Evolutionary conservation across 2,113 vertebrate species (phyloP), one percentile per base, ranked within the genome.

Genomic region (Serilophus lunatus): DNA sequence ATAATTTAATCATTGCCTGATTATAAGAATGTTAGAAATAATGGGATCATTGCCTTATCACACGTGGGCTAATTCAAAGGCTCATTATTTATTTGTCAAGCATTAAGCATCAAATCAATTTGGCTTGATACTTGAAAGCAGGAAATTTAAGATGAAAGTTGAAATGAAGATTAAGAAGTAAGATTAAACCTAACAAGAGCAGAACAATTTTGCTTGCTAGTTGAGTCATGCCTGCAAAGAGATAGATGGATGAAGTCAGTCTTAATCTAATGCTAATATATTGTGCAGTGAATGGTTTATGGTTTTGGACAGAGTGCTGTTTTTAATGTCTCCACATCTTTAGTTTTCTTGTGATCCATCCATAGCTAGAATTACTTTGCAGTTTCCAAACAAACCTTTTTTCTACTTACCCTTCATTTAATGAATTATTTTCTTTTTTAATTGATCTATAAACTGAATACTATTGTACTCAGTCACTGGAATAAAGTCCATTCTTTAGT

Each of bases 1-100:
- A 97, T 98, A 97, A 98, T 98, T 97, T 97, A 97, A 97, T 98
- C 97, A 98, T 92, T 96, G 95, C 95, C 97, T 98, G 97, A 98
- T 98, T 98, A 97, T 97, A 96, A 64, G 26, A 79, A 97, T 92
- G 95, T 96, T 97, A 79, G 94, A 75, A 97, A 97, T 97, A 97
- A 97, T 98, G 96, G 97, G 97, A 97, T 98, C 94, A 83, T 97
- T 95, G 86, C 96, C 95, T 97, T 98, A 97, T 97, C 97, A 94
- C 95, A 97, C 5, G 60, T 97, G 96, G 97, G 86, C 95, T 97
- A 96, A 96, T 97, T 98, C 96, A 93, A 91, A 97, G 83, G 81
- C 92, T 97, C 95, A 95, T 98, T 98, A 97, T 97, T 98, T 98
- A 97, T 97, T 97, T 98, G 97, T 97, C 96, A 96, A 83, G 94